phyloP scores from a whole-genome alignment of 2,888 invertebrate species.

The Bombyx huttoni region DNA sequence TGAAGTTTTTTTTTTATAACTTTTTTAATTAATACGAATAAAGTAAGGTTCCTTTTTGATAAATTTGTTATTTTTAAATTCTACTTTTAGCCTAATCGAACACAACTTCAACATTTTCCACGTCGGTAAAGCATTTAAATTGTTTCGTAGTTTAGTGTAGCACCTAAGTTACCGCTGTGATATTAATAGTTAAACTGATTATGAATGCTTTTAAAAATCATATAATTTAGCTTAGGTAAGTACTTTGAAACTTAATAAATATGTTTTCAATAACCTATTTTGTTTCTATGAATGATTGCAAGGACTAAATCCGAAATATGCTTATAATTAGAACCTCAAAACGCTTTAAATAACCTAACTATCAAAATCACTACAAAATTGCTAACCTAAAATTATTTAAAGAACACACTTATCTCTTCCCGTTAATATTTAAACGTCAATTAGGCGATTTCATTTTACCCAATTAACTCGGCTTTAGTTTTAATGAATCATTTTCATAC shows the following conservation, averaged over 20 bases:
- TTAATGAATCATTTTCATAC: neutral
- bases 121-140: constrained; percentile 47
- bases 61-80: constrained; percentile 54
- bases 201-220: neutral
- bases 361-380: no score
- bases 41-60: constrained; percentile 59
- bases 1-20: constrained; percentile 60
- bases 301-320: neutral
- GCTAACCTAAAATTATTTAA: neutral
- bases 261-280: constrained; percentile 19
- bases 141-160: constrained; percentile 20
- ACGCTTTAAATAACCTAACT: no score
- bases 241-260: constrained; percentile 17
- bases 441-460: neutral
- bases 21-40: constrained; percentile 25
- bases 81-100: constrained; percentile 14
- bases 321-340: neutral
- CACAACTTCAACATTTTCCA: constrained; percentile 47
- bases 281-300: constrained; percentile 11
- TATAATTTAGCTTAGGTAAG: neutral
- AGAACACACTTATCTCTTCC: neutral
- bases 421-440: neutral
- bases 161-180: constrained; percentile 12
- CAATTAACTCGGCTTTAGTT: neutral
- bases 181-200: constrained; percentile 4